Evolutionary conservation across 92 coral and sea anemone species (phyloP).

Genomic region (Porites rus): DNA sequence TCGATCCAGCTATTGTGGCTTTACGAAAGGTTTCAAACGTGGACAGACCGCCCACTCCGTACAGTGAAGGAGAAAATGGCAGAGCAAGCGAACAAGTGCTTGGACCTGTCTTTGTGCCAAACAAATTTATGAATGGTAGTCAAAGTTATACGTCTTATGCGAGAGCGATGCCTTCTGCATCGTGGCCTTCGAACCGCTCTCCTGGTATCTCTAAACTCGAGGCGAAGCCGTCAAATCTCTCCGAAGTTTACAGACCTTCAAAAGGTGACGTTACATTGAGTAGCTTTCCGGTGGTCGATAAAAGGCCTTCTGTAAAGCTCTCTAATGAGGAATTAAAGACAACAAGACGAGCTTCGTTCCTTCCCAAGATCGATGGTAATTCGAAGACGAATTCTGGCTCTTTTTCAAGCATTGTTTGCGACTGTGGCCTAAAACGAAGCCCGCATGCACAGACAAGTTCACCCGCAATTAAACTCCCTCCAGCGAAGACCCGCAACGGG

Average conservation of each 20-base stretch:
- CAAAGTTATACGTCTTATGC: constrained; percentile 53
- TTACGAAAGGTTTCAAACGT: constrained; percentile 57
- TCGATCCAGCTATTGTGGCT: constrained; percentile 72
- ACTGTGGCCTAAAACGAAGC: constrained; percentile 60
- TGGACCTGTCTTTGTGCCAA: constrained; percentile 88
- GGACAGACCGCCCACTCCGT: constrained; percentile 77
- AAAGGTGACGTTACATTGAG: constrained; percentile 50
- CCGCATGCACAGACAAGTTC: constrained; percentile 42
- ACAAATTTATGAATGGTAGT: constrained; percentile 68
- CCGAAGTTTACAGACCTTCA: constrained; percentile 67
- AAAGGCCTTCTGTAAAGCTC: constrained; percentile 38
- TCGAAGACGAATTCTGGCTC: constrained; percentile 67
- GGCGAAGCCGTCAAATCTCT: constrained; percentile 42
- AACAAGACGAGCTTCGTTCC: constrained; percentile 69
- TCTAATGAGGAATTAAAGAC: constrained; percentile 66
- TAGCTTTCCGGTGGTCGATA: constrained; percentile 58
- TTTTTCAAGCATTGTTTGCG: constrained; percentile 48
- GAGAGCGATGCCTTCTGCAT: constrained; percentile 21
- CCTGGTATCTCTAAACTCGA: constrained; percentile 58
- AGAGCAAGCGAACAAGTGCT: constrained; percentile 58
- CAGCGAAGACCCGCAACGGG: constrained; percentile 52
- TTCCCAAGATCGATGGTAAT: constrained; percentile 84
- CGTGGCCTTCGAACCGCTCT: constrained; percentile 50
- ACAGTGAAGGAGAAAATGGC: constrained; percentile 23
- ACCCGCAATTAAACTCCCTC: constrained; percentile 65